Base-by-base conservation (phyloP, 30 jellyfish, hydroid and myxozoan genomes). In the Clytia hemisphaerica region DNA sequence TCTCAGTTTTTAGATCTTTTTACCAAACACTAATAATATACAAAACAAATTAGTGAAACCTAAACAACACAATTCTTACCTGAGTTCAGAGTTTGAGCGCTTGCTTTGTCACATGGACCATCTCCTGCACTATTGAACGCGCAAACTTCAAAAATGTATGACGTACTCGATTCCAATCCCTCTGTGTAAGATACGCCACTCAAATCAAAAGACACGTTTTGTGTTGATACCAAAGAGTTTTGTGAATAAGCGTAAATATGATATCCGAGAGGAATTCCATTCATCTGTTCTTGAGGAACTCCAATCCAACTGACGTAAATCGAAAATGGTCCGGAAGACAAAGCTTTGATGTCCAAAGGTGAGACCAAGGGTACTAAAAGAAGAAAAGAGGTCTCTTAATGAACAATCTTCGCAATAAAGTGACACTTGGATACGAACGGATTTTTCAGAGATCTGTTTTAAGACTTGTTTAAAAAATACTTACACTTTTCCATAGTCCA, bases 91-190 rank as follows among this genome's bases (percentile, higher is more conserved):
- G 94, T 82, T 69, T 22, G 57, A 19, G 72, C 67, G 53, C 4
- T 57, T 26, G 92, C 37, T 46, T 81, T 55, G 16, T 46, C 47
- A 45, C 93, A 84, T 3, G 95, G 95, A 3, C 95, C 95, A 45
- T 42, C 69, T 2, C 93, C 95, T 36, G 61, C 92, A 27, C 72
- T 47, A 12, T 81, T 84, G 31, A 67, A 84, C 3, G 95, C 88
- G 61, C 95, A 84, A 25, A 84, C 82, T 67, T 70, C 85, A 27
- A 84, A 61, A 7, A 63, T 16, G 36, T 84, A 84, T 21, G 57
- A 4, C 27, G 86, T 53, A 27, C 44, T 79, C 6, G 95, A 88
- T 15, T 45, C 54, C 53, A 84, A 55, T 24, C 47, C 55, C n/a
- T 46, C 72, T n/a, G n/a, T n/a, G n/a, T n/a, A n/a, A n/a, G n/a